Base-by-base conservation (phyloP, 2,888 invertebrate genomes). In the Coleophora deauratella region DNA sequence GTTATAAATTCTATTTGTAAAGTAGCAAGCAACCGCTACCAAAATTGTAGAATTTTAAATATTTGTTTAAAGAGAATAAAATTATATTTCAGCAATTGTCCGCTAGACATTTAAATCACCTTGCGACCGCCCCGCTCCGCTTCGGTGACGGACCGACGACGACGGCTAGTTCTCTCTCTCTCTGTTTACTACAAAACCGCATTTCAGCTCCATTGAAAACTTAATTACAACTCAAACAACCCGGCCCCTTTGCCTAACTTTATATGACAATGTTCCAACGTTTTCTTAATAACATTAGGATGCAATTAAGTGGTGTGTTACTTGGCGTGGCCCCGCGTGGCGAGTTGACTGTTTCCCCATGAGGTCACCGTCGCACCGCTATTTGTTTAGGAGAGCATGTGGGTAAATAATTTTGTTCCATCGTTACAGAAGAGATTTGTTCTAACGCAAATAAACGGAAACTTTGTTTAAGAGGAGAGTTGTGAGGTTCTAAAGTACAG, bases 131-230 rank as follows among this genome's bases (percentile, higher is more conserved):
- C 38, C 46, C 44, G 53, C 48, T 51, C 54, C 54, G 48, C 55
- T 54, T 51, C 54, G 45, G 45, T 42, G 52, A 52, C 52, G 48
- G 54, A 52, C 48, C 49, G 49, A 52, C 53, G 45, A 7, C 4
- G 31, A 4, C 31, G 43, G 42, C 57, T 52, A 62, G 61, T 59
- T 65, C 56, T 57, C 57, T 57, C 54, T n/a, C 46, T 52, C 53
- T 45, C 54, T 72, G 66, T 72, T 72, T 70, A 60, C 63, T 54
- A 54, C 59, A 53, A 62, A 72, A 69, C 72, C 72, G 62, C 70
- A 70, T 73, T 74, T 71, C 65, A 61, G 64, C 64, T 65, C 56
- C 62, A 66, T 68, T 66, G 66, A 66, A 77, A 81, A 77, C 69
- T 73, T 71, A 74, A 75, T 76, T 77, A 76, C 60, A 63, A 59